Base-by-base conservation (phyloP, 1,140 invertebrate species). In the Helicoverpa zea region DNA sequence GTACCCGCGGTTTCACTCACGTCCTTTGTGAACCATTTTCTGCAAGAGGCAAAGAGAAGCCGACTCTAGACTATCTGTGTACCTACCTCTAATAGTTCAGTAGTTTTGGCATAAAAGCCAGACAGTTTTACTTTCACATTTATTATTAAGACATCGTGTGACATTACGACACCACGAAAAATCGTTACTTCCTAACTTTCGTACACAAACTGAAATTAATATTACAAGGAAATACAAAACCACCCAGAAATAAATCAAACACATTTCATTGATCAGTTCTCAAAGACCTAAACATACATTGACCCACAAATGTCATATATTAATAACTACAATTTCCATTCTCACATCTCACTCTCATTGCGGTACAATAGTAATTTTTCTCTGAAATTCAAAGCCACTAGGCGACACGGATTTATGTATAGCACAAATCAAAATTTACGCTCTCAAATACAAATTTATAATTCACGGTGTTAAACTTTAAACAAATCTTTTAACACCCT, bases 401-500 rank as follows among this genome's bases (percentile, higher is more conserved):
- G 13, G 59, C 59, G 64, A 77, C 80, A 29, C 51, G 58, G 64
- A 82, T 79, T 79, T 79, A 82, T 82, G 75, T 79, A 58, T 74
- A 66, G 68, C 76, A 82, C 81, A 82, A 82, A 82, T 82, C 81
- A 82, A 78, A 82, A 79, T 82, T 82, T 82, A 82, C 81, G 76
- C 76, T 52, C 16, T 7, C n/a, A 61, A 58, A 75, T 43, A 74
- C 68, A 79, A 73, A 74, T 30, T 74, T 82, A 68, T 30, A 75
- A 63, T 80, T 30, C 58, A 54, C 14, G n/a, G 52, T 23, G 49
- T 64, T 58, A 75, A 54, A 81, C 23, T 64, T 79, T 79, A 52
- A 79, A 66, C 61, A 51, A 72, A 63, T 51, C 18, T 3, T 2
- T 75, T 73, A 14, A 35, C 35, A 58, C 35, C 59, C 47, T 58